phyloP scores from a whole-genome alignment of 2,113 vertebrate genomes.

The Eublepharis macularius region DNA sequence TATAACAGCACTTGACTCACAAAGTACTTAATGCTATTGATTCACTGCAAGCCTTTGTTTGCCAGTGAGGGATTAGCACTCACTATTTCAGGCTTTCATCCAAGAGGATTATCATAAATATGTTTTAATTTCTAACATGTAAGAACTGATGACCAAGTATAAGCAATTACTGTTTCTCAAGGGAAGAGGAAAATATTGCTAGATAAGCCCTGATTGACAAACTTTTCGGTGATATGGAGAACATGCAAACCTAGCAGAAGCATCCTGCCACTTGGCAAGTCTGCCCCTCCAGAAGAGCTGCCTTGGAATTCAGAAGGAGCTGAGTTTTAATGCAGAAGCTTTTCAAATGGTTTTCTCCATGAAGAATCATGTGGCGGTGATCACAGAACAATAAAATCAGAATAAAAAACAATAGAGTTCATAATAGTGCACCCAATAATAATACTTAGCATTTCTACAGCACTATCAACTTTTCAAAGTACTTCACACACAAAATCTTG shows the following conservation, averaged over 20 bases:
- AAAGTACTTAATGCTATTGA: conserved; percentile 55
- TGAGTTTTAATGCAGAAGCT: background rate
- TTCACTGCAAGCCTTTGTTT: conserved; percentile 60
- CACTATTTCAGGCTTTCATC: conserved; percentile 65
- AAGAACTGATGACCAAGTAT: conserved; percentile 13
- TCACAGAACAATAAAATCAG: background rate
- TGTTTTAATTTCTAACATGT: conserved; percentile 57
- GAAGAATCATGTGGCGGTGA: background rate
- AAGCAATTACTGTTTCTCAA: conserved; percentile 16
- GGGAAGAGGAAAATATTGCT: background rate
- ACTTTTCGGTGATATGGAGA: background rate
- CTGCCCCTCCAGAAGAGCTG: background rate
- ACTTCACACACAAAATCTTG: no score
- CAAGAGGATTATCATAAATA: conserved; percentile 57
- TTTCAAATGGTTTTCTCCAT: background rate
- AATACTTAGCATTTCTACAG: no score
- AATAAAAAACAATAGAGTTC: background rate
- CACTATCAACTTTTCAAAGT: no score
- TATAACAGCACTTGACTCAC: conserved; percentile 53
- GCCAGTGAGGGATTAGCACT: conserved; percentile 60
- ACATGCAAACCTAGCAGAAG: background rate
- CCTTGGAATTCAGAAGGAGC: background rate
- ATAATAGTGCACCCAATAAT: no score
- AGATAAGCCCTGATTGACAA: background rate
- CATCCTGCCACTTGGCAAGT: background rate